phyloP scores from a whole-genome alignment of 2,113 vertebrate genomes.

The Patagioenas fasciata region DNA sequence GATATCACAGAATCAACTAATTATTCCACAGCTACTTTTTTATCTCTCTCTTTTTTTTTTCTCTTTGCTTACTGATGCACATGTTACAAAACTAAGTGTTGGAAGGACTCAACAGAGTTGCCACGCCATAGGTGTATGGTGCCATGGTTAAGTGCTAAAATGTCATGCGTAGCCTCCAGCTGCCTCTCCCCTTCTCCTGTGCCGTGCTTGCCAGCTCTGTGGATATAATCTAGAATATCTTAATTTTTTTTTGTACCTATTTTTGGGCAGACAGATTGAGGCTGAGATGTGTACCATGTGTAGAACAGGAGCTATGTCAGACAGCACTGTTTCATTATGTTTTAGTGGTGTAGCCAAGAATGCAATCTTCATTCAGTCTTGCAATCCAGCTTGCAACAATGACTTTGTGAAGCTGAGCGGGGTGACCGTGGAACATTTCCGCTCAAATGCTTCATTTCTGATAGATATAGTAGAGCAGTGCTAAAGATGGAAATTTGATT shows the following conservation, averaged over 20 bases:
- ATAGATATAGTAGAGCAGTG: neutral
- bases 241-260: neutral
- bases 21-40: neutral
- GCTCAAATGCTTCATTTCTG: neutral
- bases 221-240: neutral
- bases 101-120: neutral
- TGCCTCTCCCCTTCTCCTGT: neutral
- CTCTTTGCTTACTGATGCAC: neutral
- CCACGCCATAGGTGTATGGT: neutral
- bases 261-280: slow-evolving; percentile 31
- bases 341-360: slow-evolving; percentile 12
- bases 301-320: slow-evolving; percentile 21
- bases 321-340: slow-evolving; percentile 9
- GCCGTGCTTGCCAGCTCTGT: neutral
- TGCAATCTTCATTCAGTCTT: slow-evolving; percentile 7
- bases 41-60: neutral
- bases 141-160: neutral
- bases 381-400: neutral
- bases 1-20: neutral
- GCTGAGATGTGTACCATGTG: neutral
- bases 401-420: neutral
- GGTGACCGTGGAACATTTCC: neutral
- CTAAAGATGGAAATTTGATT: neutral
- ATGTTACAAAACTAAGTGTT: neutral
- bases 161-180: neutral